phyloP scores from a whole-genome alignment of 2,113 vertebrate genomes.

The Phylloscopus whistleri region DNA sequence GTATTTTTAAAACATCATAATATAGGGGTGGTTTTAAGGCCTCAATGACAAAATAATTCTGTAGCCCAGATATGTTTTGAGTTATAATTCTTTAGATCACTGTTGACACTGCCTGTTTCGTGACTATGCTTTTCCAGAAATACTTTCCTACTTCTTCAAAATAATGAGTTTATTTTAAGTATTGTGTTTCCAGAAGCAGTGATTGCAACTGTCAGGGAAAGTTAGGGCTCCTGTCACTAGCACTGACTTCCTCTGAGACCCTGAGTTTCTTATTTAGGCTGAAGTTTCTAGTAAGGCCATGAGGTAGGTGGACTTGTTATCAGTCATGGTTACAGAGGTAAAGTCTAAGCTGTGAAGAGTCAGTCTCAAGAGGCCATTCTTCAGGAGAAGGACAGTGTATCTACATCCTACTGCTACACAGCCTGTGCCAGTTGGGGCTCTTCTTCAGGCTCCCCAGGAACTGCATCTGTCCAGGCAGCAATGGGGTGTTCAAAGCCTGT shows the following conservation, averaged over 20 bases:
- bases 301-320: background rate
- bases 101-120: background rate
- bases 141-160: background rate
- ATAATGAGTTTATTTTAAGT: background rate
- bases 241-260: background rate
- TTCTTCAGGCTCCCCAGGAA: background rate
- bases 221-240: background rate
- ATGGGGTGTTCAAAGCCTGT: background rate
- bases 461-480: background rate
- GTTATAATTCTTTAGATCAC: background rate
- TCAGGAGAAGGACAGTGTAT: background rate
- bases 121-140: background rate
- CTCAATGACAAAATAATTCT: background rate
- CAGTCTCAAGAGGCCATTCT: background rate
- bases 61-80: background rate
- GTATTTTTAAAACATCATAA: background rate
- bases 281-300: background rate
- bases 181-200: background rate
- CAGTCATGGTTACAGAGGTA: background rate
- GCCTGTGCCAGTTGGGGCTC: rapidly evolving
- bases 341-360: background rate
- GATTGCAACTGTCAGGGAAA: background rate
- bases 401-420: rapidly evolving
- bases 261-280: background rate
- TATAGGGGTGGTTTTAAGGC: background rate